A percentile compares a stretch with the other conserved stretches of the same genome.
phyloP scores from a whole-genome alignment of 2,797 vertebrate genomes.

The Borostomias antarcticus region DNA sequence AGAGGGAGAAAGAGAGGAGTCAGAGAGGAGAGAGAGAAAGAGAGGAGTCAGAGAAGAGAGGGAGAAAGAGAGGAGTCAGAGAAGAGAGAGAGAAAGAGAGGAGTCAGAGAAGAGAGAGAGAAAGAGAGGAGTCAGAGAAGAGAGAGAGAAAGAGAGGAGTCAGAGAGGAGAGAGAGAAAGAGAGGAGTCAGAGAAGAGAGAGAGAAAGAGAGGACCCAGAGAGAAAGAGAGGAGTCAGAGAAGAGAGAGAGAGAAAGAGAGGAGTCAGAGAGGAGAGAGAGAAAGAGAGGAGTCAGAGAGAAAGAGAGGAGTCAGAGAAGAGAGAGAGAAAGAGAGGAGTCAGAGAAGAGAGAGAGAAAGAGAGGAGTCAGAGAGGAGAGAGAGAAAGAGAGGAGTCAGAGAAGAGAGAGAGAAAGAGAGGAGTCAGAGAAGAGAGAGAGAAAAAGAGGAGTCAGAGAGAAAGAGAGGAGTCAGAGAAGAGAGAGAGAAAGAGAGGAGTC shows the following conservation, averaged over 20 bases:
- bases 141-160: slow-evolving; percentile 1
- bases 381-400: slow-evolving; percentile 23
- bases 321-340: slow-evolving; percentile 25
- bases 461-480: background rate
- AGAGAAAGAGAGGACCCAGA: slow-evolving; percentile 1
- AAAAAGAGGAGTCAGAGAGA: slow-evolving; percentile 1
- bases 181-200: too few relatives aligned
- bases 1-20: background rate
- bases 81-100: slow-evolving; percentile 11
- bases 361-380: background rate
- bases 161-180: background rate
- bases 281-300: too few relatives aligned
- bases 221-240: background rate
- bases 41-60: background rate
- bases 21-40: slow-evolving; percentile 5
- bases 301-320: background rate
- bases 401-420: background rate
- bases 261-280: too few relatives aligned
- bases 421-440: slow-evolving; percentile 34
- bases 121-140: slow-evolving; percentile 38
- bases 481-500: slow-evolving; percentile 5
- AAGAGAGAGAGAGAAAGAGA: background rate
- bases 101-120: fast-evolving
- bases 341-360: slow-evolving; percentile 4
- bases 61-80: too few relatives aligned